Percentiles rank a stretch among this genome's conserved stretches.
phyloP scores from a whole-genome alignment of 1,140 invertebrate genomes.

The Drosophila grimshawi region DNA sequence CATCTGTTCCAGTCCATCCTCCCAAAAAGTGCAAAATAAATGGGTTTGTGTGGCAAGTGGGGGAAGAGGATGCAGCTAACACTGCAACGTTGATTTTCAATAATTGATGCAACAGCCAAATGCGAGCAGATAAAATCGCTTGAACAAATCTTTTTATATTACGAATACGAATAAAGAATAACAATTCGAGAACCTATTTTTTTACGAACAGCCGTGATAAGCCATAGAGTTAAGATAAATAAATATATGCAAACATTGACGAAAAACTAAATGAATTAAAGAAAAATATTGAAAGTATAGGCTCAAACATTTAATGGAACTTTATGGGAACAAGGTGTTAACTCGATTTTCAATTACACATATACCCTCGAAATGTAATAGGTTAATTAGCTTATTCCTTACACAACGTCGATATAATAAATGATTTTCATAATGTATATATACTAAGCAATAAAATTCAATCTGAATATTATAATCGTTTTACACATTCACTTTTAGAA shows the following conservation, averaged over 20 bases:
- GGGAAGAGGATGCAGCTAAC: background rate
- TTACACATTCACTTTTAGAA: too few relatives aligned
- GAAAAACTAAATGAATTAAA: slow-evolving; percentile 6
- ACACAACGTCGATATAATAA: too few relatives aligned
- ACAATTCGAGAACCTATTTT: slow-evolving; percentile 35
- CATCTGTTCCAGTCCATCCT: background rate
- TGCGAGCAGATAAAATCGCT: slow-evolving; percentile 43
- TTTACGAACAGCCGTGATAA: background rate
- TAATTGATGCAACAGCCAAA: slow-evolving; percentile 33
- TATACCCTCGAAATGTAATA: too few relatives aligned
- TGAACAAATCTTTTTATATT: slow-evolving; percentile 49
- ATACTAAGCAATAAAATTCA: too few relatives aligned
- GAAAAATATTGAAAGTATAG: background rate
- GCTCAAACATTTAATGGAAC: background rate
- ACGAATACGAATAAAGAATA: slow-evolving; percentile 42
- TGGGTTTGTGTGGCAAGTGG: background rate
- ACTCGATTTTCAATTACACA: too few relatives aligned
- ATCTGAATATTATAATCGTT: too few relatives aligned
- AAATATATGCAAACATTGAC: background rate
- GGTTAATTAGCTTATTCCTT: too few relatives aligned
- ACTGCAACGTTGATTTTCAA: slow-evolving; percentile 12
- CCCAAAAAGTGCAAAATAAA: slow-evolving; percentile 33
- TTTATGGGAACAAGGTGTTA: too few relatives aligned
- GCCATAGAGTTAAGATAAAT: slow-evolving; percentile 16
- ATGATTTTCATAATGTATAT: too few relatives aligned